phyloP scores from a whole-genome alignment of 2,888 invertebrate species.

The Cyclophora punctaria region DNA sequence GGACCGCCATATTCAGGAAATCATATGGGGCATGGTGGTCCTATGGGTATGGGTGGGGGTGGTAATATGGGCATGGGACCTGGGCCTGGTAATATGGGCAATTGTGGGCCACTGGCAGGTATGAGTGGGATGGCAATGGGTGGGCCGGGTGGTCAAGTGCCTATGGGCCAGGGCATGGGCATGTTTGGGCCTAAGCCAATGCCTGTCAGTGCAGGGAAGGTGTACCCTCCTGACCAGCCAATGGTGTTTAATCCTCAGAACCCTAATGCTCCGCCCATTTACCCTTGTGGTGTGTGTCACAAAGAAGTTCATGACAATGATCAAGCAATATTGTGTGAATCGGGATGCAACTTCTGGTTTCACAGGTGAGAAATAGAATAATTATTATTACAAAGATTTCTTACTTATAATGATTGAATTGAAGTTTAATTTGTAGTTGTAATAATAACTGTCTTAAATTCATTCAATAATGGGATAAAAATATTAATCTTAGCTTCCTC shows the following conservation, averaged over 20 bases:
- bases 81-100: constrained; percentile 67
- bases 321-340: constrained; percentile 97
- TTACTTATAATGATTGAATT: too few species aligned
- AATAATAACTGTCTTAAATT: too few species aligned
- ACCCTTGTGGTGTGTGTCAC: constrained; percentile 97
- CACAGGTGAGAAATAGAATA: constrained; percentile 80
- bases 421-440: too few species aligned
- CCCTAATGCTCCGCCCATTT: constrained; percentile 98
- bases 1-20: constrained; percentile 66
- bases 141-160: constrained; percentile 69
- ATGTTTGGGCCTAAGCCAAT: constrained; percentile 89
- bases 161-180: constrained; percentile 76
- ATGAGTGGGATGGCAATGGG: constrained; percentile 74
- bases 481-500: too few species aligned
- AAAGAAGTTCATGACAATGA: constrained; percentile 99
- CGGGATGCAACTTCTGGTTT: constrained; percentile 99
- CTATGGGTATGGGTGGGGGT: constrained; percentile 68
- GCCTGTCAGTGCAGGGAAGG: constrained; percentile 93
- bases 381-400: too few species aligned
- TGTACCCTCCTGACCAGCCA: constrained; percentile 95
- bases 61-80: constrained; percentile 68
- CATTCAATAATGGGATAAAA: too few species aligned
- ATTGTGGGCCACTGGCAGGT: constrained; percentile 66
- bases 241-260: constrained; percentile 99
- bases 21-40: constrained; percentile 71